Base-by-base conservation (phyloP, 1,140 invertebrate species). In the Calycopis cecrops region DNA sequence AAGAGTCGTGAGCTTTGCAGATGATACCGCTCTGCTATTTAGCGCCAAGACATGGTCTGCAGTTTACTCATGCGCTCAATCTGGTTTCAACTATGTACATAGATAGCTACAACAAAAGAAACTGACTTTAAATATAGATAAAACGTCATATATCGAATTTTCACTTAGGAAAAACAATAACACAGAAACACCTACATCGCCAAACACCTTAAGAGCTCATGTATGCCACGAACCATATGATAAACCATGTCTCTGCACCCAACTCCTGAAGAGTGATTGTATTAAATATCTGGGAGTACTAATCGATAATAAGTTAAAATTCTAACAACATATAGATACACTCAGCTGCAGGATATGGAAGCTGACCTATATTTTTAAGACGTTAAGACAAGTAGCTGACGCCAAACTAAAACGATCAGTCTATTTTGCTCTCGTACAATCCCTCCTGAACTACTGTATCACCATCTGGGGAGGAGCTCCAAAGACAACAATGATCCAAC, bases 21-120 rank as follows among this genome's bases (percentile, higher is more conserved):
- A 71, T 53, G 65, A 68, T 16, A 68, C 65, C 9, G 65, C 61
- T 0, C 11, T 71, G 0, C 4, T 60, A 0, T 59, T 68, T 37
- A 14, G 44, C 11, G 55, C 35, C 4, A 54, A 49, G 1, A 33
- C 55, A n/a, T 67, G 59, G 59, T 6, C 40, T 9, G 55, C 63
- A 14, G 59, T 60, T 10, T 37, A 17, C 6, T 12, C 16, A 1
- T 9, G 14, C 17, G 55, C 67, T 1, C 52, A 63, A 51, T 9
- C 7, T 0, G 50, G 57, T 9, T 51, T 62, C 1, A 34, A 47
- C 14, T 4, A 12, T 2, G 50, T 54, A 0, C 7, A 16, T 1
- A 35, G 17, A 4, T 66, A 59, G 63, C 52, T 69, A 8, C 14
- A 51, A 11, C 8, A 48, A 6, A 65, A 66, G 16, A 6, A 48